Evolutionary conservation across 2,113 vertebrate species (phyloP).

Genomic region (Pterophyllum scalare): DNA sequence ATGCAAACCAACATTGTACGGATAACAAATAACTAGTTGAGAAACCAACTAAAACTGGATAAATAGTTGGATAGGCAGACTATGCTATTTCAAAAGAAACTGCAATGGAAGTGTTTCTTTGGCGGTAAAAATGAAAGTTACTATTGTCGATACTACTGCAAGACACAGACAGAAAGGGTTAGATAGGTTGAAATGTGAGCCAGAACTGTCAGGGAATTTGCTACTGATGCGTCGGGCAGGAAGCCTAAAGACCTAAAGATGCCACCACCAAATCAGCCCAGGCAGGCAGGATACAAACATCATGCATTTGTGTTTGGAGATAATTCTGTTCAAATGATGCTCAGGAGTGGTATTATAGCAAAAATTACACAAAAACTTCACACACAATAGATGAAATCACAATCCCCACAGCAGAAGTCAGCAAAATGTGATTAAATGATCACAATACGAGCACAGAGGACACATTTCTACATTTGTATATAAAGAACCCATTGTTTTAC

Average conservation of each 20-base stretch:
- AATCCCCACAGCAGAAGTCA: too few species aligned
- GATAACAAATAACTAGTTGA: background rate
- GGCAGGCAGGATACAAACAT: too few species aligned
- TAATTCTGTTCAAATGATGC: too few species aligned
- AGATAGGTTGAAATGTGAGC: background rate
- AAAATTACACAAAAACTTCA: too few species aligned
- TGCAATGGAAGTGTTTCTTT: background rate
- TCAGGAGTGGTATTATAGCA: too few species aligned
- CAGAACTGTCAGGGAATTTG: background rate
- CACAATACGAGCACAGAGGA: too few species aligned
- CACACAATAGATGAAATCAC: too few species aligned
- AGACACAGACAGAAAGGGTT: background rate
- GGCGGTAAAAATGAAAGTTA: background rate
- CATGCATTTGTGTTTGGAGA: too few species aligned
- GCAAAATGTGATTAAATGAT: too few species aligned
- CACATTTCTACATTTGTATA: too few species aligned
- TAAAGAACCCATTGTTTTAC: too few species aligned
- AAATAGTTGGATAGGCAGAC: background rate
- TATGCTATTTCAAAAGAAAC: background rate
- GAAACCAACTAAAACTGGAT: background rate
- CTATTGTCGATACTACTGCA: background rate
- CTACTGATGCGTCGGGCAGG: background rate
- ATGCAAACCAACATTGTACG: background rate
- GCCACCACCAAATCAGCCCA: background rate
- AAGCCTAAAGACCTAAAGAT: background rate